Conservation (phyloP, 2,888 invertebrate genomes). For the Liodrosophila aerea region DNA sequence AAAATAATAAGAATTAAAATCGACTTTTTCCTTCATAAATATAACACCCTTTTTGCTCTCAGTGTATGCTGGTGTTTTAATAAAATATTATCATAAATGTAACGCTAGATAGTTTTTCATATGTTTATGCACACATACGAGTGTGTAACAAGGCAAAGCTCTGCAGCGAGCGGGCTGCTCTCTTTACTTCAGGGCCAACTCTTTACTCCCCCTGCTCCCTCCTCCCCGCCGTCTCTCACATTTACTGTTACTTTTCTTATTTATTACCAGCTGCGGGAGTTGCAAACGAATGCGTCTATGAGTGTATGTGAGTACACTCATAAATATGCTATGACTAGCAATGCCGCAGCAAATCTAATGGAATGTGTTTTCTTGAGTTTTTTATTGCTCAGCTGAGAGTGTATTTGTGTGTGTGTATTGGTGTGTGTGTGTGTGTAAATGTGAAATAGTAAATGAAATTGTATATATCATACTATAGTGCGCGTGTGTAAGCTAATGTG, state of each 20-base stretch:
- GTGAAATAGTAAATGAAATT: not conserved
- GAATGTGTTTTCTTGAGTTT: conserved; percentile 68
- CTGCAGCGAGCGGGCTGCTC: conserved; percentile 8
- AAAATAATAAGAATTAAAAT: too few relatives aligned
- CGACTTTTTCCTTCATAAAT: too few relatives aligned
- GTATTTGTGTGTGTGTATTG: not conserved
- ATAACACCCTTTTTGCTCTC: too few relatives aligned
- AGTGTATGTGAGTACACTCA: conserved; percentile 42
- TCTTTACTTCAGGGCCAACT: conserved; percentile 48
- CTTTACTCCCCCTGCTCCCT: conserved; percentile 31
- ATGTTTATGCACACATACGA: conserved; percentile 60
- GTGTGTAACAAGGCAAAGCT: conserved; percentile 26
- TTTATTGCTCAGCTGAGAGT: conserved; percentile 69
- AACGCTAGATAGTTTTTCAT: conserved; percentile 69
- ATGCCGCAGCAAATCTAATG: conserved; percentile 62
- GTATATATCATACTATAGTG: not conserved
- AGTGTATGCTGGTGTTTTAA: too few relatives aligned
- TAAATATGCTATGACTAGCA: conserved; percentile 48
- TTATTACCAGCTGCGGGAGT: conserved; percentile 64
- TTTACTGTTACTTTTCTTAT: conserved; percentile 66
- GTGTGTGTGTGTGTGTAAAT: not conserved
- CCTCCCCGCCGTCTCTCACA: not conserved
- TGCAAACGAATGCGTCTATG: conserved; percentile 6
- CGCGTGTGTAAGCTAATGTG: conserved; percentile 7
- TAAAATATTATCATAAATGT: conserved; percentile 77